A percentile compares a stretch with the other conserved stretches of the same genome.
Evolutionary conservation across 2,113 vertebrate species (phyloP).

Genomic region (human): GRCh38 chr12:25988001-25988500

Average conservation of each 20-base stretch:
- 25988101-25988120: too few species aligned
- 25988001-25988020: too few species aligned
- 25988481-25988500: neutral
- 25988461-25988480: neutral
- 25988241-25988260: neutral
- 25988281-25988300: neutral
- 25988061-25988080: too few species aligned
- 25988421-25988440: slow-evolving; percentile 18
- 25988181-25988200: neutral
- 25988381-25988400: slow-evolving; percentile 14
- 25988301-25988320: neutral
- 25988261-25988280: neutral
- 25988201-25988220: neutral
- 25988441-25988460: neutral
- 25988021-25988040: too few species aligned
- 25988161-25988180: neutral
- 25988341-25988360: neutral
- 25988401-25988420: neutral
- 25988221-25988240: neutral
- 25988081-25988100: too few species aligned
- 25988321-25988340: neutral
- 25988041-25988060: too few species aligned
- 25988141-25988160: too few species aligned
- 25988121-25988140: too few species aligned
- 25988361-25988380: neutral